These are phyloP conservation scores for Zygothrica quintamaculata DNA, from an alignment of 2,888 invertebrate species.

Conservation along the genomic window DNA sequence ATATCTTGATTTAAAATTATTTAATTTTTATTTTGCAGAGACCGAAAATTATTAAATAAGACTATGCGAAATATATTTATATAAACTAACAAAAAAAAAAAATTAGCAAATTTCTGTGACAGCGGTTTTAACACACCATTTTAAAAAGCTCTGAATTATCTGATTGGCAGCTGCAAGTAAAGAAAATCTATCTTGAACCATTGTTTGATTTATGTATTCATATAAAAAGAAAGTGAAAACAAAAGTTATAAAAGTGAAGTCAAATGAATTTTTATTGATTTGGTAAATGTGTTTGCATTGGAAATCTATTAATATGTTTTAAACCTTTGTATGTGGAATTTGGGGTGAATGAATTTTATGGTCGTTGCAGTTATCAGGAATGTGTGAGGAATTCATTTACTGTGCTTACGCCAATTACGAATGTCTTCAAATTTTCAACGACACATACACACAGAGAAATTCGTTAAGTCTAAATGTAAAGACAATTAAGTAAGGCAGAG, in stretches of 20 bases:
- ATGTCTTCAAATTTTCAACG: constrained; percentile 44
- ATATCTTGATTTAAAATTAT: not conserved
- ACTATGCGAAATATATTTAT: constrained; percentile 28
- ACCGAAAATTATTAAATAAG: constrained; percentile 27
- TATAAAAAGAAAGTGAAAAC: constrained; percentile 63
- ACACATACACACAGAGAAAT: constrained; percentile 56
- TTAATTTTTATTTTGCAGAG: constrained; percentile 14
- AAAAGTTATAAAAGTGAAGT: constrained; percentile 56
- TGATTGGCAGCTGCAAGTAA: constrained; percentile 59
- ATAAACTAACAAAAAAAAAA: constrained; percentile 17
- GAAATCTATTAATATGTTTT: not conserved
- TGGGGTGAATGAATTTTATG: constrained; percentile 26
- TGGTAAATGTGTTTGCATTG: constrained; percentile 3
- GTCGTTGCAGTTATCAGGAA: constrained; percentile 14
- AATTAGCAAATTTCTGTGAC: constrained; percentile 44
- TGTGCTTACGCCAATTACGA: constrained; percentile 50
- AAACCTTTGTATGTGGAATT: constrained; percentile 1
- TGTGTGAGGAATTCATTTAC: constrained; percentile 11
- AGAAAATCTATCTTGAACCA: constrained; percentile 62
- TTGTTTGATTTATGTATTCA: constrained; percentile 58
- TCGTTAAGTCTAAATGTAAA: constrained; percentile 37
- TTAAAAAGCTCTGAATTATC: constrained; percentile 53
- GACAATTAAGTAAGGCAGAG: constrained; percentile 4
- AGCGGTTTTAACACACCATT: constrained; percentile 79
- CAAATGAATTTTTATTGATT: constrained; percentile 32